Conservation (phyloP, 2,113 vertebrate species). For the Zosterops lateralis region DNA sequence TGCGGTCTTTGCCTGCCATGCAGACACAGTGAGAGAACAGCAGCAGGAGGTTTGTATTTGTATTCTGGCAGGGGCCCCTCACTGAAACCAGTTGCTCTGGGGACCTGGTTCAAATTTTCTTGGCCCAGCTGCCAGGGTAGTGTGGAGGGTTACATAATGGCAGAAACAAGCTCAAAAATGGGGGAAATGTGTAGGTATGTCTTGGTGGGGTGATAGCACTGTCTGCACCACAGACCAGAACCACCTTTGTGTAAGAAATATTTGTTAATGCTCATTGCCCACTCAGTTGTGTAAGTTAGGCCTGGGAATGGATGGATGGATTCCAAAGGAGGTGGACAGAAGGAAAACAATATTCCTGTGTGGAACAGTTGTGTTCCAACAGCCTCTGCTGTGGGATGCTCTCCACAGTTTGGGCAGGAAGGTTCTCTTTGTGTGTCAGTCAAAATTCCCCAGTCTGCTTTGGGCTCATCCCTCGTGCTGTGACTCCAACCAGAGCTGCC, state of each 20-base stretch:
- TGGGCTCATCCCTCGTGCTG: neutral
- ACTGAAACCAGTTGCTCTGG: constrained; percentile 56
- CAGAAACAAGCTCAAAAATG: constrained; percentile 53
- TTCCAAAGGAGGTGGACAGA: neutral
- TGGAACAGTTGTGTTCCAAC: neutral
- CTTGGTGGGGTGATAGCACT: neutral
- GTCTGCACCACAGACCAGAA: neutral
- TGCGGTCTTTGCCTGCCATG: constrained; percentile 32
- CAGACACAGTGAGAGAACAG: constrained; percentile 31
- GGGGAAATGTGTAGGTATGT: constrained; percentile 30
- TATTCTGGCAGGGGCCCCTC: constrained; percentile 47
- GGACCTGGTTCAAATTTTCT: constrained; percentile 57
- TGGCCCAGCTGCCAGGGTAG: constrained; percentile 52
- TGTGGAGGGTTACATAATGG: constrained; percentile 62
- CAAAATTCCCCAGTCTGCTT: neutral
- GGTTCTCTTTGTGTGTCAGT: neutral
- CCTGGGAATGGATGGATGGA: neutral
- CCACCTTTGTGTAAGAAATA: neutral
- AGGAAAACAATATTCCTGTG: neutral
- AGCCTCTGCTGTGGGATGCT: fast-evolving
- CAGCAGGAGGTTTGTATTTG: constrained; percentile 63
- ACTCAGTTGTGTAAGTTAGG: neutral
- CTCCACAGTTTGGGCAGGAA: neutral
- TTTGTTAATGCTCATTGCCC: neutral
- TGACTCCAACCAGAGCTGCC: constrained; percentile 15